Conservation (phyloP, 2,888 invertebrate genomes). For the Phorcus lineatus region DNA sequence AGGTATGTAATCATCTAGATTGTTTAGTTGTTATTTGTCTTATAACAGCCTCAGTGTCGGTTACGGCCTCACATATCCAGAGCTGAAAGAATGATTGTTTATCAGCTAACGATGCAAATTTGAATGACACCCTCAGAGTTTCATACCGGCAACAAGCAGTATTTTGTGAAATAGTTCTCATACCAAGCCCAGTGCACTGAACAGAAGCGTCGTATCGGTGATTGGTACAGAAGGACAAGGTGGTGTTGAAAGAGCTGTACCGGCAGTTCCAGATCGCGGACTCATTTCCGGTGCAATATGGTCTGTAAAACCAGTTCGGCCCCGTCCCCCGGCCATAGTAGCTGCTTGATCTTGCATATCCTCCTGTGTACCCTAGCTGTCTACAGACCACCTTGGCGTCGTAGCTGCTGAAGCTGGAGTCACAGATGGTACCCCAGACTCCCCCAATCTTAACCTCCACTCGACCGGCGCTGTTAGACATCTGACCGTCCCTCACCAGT, state of each 20-base stretch:
- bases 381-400: constrained; percentile 58
- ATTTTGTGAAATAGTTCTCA: too few relatives aligned
- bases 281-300: constrained; percentile 56
- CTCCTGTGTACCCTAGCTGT: constrained; percentile 55
- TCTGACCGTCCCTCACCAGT: not conserved
- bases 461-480: constrained; percentile 34
- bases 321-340: constrained; percentile 52
- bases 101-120: too few relatives aligned
- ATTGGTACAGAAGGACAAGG: constrained; percentile 46
- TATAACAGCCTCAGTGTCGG: too few relatives aligned
- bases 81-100: too few relatives aligned
- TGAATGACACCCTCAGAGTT: too few relatives aligned
- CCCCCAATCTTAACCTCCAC: constrained; percentile 56
- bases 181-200: constrained; percentile 58
- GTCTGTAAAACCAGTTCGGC: constrained; percentile 53
- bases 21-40: too few relatives aligned
- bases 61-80: too few relatives aligned
- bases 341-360: constrained; percentile 49
- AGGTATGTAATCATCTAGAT: too few relatives aligned
- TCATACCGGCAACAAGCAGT: too few relatives aligned
- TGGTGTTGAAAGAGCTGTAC: constrained; percentile 52
- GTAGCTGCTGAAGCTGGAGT: constrained; percentile 51
- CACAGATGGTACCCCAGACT: constrained; percentile 58
- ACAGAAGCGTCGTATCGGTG: constrained; percentile 58
- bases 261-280: constrained; percentile 56